Conservation (phyloP, 1,140 invertebrate genomes). For the Galendromus occidentalis region DNA sequence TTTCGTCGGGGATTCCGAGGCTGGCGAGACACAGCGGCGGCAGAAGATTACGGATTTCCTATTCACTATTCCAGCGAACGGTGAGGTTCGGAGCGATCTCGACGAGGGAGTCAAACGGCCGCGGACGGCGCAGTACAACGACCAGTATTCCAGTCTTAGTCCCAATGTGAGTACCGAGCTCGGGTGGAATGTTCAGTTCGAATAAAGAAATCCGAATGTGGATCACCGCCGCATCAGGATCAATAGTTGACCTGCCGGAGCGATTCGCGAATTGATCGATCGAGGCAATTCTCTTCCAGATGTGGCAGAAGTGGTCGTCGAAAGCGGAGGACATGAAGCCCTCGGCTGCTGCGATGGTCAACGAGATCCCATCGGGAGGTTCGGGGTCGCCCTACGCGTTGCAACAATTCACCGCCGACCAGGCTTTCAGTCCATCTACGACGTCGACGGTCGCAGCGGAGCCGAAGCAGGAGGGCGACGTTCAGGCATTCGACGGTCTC, state of each 20-base stretch:
- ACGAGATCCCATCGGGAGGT: not conserved
- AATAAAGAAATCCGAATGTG: too few species aligned
- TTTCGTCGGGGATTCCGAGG: too few species aligned
- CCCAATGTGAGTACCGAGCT: not conserved
- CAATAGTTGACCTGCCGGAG: too few species aligned
- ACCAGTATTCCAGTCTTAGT: constrained; percentile 9
- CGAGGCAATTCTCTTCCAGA: not conserved
- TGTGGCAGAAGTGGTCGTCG: constrained; percentile 7
- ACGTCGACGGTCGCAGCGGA: not conserved
- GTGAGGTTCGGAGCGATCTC: constrained; percentile 10
- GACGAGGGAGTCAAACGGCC: constrained; percentile 5
- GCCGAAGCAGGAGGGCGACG: not conserved
- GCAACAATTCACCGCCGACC: constrained; percentile 5
- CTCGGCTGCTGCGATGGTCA: constrained; percentile 6
- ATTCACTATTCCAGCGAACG: constrained; percentile 1
- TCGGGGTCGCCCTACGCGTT: not conserved
- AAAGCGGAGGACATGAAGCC: constrained; percentile 1
- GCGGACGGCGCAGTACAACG: constrained; percentile 9
- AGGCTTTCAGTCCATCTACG: constrained; percentile 9
- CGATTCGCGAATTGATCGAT: too few species aligned
- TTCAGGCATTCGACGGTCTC: not conserved
- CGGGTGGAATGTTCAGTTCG: too few species aligned
- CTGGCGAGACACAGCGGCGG: too few species aligned
- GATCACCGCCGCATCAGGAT: too few species aligned
- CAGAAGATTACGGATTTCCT: too few species aligned